Conservation (phyloP, 2,113 vertebrate genomes). For the Mormyrus lacerda region DNA sequence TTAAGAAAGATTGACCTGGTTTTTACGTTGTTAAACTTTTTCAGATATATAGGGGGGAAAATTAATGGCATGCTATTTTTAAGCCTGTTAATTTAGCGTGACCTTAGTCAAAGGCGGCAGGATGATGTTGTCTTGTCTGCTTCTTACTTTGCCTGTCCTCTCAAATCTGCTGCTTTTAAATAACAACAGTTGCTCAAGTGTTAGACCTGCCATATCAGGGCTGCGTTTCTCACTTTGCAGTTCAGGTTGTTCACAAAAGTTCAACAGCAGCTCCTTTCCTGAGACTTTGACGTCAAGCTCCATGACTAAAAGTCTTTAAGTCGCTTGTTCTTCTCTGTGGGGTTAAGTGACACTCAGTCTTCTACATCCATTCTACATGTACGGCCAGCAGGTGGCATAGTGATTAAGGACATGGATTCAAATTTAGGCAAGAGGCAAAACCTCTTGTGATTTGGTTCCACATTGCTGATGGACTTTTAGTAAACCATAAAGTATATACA, state of each 20-base stretch:
- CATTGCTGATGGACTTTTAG: neutral
- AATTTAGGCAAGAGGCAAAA: neutral
- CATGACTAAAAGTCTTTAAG: neutral
- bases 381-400: neutral
- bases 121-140: slow-evolving; percentile 54
- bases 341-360: neutral
- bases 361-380: neutral
- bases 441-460: neutral
- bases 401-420: neutral
- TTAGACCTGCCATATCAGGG: neutral
- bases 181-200: slow-evolving; percentile 25
- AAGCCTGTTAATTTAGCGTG: slow-evolving; percentile 70
- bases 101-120: slow-evolving; percentile 72
- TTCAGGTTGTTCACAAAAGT: neutral
- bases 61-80: slow-evolving; percentile 77
- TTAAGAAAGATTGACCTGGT: slow-evolving; percentile 65
- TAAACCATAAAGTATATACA: neutral
- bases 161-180: slow-evolving; percentile 47
- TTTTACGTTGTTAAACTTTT: slow-evolving; percentile 69
- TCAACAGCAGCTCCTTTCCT: neutral
- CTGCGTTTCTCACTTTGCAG: neutral
- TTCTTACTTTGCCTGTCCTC: slow-evolving; percentile 56
- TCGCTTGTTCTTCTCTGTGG: neutral
- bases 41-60: slow-evolving; percentile 65
- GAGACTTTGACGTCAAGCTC: neutral